Base-by-base conservation (phyloP, 2,113 vertebrate genomes). In the Agelaius tricolor region DNA sequence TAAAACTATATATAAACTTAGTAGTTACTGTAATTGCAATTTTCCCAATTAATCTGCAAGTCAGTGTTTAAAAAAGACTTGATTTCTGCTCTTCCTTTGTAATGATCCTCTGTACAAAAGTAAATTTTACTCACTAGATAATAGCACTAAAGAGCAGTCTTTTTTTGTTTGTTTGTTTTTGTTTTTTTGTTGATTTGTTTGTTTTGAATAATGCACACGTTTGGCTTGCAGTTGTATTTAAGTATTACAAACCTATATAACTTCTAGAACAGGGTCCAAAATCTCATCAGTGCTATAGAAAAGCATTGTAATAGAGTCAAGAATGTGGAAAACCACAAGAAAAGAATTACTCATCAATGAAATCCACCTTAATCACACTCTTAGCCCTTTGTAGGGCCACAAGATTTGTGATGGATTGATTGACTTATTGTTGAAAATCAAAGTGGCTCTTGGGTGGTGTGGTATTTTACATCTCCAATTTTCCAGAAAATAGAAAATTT, bases 311-410 rank as follows among this genome's bases (percentile, higher is more conserved):
- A 89, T 54, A 74, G 67, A 92, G 27, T 77, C 51, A 93, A 86
- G 82, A 87, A 71, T 31, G 78, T 89, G 76, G 65, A 95, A 96
- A 91, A 81, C 33, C 27, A 35, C 49, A 94, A 89, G 61, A 90
- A 94, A 92, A 80, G 17, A 81, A 68, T 66, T 90, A 87, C 31
- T 61, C 33, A 44, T 81, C 66, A 76, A 75, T 77, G 69, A 94
- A 91, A 94, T 76, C 39, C 83, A 77, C 35, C 43, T 87, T 89
- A 65, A 75, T 92, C 62, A 72, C 26, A 74, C 11, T 74, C 24
- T 39, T 69, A 89, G 37, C 9, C 23, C 51, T 88, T 67, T 66
- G 31, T 37, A 88, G 35, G 15, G 17, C 43, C 19, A 8, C 51
- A 87, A 81, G 26, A 58, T 31, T 79, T 91, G 39, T 2, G 5